Percentiles rank a stretch among this genome's conserved stretches.
Conservation (phyloP, 2,113 vertebrate genomes). For the Myodes glareolus region DNA sequence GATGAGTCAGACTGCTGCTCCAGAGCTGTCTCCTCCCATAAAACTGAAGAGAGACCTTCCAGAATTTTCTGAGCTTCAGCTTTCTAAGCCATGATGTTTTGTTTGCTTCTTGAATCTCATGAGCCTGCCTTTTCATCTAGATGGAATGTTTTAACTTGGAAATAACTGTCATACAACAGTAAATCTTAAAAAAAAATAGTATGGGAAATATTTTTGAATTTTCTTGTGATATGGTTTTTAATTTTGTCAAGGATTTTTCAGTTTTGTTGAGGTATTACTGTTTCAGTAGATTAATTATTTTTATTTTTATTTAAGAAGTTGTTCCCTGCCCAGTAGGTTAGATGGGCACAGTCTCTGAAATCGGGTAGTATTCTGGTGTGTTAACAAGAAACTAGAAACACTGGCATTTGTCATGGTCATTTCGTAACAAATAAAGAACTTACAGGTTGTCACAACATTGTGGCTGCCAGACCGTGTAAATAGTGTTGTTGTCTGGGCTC, state of each 20-base stretch:
- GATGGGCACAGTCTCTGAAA: background rate
- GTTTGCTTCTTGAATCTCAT: background rate
- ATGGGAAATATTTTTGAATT: background rate
- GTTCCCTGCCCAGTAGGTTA: background rate
- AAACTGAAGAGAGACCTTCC: background rate
- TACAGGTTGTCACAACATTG: background rate
- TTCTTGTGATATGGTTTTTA: background rate
- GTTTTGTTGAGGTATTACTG: slow-evolving; percentile 14
- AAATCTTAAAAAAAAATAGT: background rate
- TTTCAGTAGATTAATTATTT: slow-evolving; percentile 49
- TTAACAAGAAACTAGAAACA: slow-evolving; percentile 36
- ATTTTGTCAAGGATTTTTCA: slow-evolving; percentile 16
- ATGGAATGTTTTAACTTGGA: background rate
- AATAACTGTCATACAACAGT: background rate
- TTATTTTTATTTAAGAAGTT: slow-evolving; percentile 55
- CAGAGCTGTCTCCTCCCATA: background rate
- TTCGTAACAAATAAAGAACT: slow-evolving; percentile 33
- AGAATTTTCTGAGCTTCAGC: background rate
- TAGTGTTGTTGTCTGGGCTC: background rate
- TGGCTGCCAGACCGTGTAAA: background rate
- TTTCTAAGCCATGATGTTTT: background rate
- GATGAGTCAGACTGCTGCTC: background rate
- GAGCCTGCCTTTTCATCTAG: background rate
- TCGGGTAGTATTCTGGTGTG: slow-evolving; percentile 22
- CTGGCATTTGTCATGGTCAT: slow-evolving; percentile 48